phyloP scores from a whole-genome alignment of 2,888 invertebrate species.

The Archips crataeganus region DNA sequence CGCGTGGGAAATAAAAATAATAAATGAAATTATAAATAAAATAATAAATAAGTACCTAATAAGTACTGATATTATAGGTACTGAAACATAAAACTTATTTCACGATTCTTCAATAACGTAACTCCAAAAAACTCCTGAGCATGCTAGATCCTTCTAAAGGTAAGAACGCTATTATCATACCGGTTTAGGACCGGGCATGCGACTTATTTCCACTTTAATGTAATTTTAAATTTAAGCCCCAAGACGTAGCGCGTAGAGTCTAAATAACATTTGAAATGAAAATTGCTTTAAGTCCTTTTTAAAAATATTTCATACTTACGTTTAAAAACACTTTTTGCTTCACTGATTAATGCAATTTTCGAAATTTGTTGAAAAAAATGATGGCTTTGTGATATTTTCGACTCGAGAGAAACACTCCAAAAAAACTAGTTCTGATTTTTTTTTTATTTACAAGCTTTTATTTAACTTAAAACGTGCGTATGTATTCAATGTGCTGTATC shows the following conservation, averaged over 20 bases:
- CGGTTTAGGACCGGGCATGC: constrained; percentile 47
- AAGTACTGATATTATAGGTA: no score
- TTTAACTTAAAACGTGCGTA: no score
- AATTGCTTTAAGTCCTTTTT: background rate
- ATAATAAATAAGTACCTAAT: no score
- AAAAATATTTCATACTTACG: background rate
- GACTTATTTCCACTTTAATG: background rate
- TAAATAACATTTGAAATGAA: background rate
- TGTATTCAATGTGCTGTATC: no score
- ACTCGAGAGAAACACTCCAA: no score
- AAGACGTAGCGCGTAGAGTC: background rate
- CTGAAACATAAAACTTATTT: background rate
- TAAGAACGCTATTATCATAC: constrained; percentile 47
- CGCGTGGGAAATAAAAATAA: no score
- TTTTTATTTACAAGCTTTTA: no score
- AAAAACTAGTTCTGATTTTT: no score
- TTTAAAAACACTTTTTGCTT: constrained; percentile 27
- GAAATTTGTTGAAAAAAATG: constrained; percentile 17
- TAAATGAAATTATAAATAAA: no score
- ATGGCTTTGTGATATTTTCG: background rate
- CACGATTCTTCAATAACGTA: background rate
- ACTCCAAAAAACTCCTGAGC: background rate
- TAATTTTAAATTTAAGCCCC: background rate
- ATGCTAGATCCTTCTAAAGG: constrained; percentile 39
- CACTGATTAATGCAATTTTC: constrained; percentile 24